Evolutionary conservation across 2,113 vertebrate genomes (phyloP).

Genomic region (Melanocharis versteri): DNA sequence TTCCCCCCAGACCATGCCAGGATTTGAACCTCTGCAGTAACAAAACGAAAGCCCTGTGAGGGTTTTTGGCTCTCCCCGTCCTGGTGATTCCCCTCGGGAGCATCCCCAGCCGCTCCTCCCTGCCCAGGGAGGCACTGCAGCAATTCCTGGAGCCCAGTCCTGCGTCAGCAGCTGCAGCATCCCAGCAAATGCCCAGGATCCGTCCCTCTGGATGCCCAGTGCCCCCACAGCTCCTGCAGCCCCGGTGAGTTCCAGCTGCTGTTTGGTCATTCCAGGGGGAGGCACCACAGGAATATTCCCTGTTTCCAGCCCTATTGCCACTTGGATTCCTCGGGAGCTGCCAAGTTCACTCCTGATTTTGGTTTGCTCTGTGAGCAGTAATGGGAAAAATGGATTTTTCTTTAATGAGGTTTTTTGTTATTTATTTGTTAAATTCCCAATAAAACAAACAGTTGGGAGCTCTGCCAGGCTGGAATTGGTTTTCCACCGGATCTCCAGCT

Average conservation of each 20-base stretch:
- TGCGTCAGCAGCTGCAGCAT: background rate
- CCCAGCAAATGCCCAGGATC: background rate
- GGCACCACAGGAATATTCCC: background rate
- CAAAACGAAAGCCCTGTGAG: fast-evolving
- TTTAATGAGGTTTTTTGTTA: background rate
- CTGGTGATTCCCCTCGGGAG: background rate
- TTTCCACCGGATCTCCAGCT: background rate
- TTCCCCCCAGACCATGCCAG: background rate
- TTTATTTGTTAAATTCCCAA: background rate
- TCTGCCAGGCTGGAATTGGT: background rate
- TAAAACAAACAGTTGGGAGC: background rate
- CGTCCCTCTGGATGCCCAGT: background rate
- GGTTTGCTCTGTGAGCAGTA: background rate
- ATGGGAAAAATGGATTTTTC: background rate
- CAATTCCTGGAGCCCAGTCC: background rate
- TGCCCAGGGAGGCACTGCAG: background rate
- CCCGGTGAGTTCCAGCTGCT: background rate
- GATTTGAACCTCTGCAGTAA: background rate
- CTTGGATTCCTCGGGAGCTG: background rate
- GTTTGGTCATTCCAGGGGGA: background rate
- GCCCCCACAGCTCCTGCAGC: background rate
- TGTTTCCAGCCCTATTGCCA: background rate
- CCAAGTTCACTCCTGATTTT: background rate
- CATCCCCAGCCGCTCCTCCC: background rate
- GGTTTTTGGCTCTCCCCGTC: background rate